phyloP scores from a whole-genome alignment of 1,140 invertebrate species.

The Colletes latitarsis region DNA sequence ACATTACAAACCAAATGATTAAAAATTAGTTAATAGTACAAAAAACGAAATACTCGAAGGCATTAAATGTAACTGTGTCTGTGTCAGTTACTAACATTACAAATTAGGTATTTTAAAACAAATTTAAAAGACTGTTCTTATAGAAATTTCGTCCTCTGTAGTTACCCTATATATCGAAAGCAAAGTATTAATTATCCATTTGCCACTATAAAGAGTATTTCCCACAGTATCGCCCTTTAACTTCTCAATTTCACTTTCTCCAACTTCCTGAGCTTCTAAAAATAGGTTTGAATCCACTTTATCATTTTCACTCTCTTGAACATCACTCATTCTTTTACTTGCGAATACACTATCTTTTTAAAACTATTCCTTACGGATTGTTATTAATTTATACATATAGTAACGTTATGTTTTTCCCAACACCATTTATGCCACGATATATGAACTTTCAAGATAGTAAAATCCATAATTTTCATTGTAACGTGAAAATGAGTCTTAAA shows the following conservation, averaged over 20 bases:
- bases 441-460: no score
- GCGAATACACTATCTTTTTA: neutral
- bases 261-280: conserved; percentile 74
- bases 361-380: neutral
- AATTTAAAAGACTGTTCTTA: neutral
- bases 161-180: conserved; percentile 78
- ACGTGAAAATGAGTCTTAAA: no score
- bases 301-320: conserved; percentile 8
- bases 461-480: no score
- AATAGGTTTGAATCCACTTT: conserved; percentile 24
- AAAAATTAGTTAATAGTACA: neutral
- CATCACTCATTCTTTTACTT: neutral
- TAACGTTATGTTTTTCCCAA: no score
- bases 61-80: no score
- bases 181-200: conserved; percentile 87
- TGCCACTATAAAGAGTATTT: conserved; percentile 87
- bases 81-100: no score
- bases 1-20: neutral
- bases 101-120: neutral
- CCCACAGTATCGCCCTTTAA: conserved; percentile 88
- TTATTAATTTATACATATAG: neutral
- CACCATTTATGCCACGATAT: no score
- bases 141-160: neutral
- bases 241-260: conserved; percentile 79
- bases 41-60: no score